Base-by-base conservation (phyloP, 1,140 invertebrate genomes). In the Lepidurus packardi region DNA sequence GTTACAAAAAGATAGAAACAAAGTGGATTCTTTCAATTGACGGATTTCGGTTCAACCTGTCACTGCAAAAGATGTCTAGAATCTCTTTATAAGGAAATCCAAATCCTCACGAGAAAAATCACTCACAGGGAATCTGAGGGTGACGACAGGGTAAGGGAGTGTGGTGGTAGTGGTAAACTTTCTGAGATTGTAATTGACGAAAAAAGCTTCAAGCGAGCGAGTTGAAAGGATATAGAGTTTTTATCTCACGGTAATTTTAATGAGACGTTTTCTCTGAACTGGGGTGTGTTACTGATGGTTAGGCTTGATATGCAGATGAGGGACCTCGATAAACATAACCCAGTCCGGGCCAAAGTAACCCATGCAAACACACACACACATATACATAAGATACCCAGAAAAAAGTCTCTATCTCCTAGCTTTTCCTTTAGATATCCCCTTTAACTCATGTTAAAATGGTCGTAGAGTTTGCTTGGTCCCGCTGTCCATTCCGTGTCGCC, bases 231-330 rank as follows among this genome's bases (percentile, higher is more conserved):
- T 65, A 65, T 6, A 65, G 53, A n/a, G 16, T 65, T 47, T 65
- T 21, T 65, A 65, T 65, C 53, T 65, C 21, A 65, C 53, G 53
- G 53, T 65, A 65, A 65, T 65, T 65, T 65, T 65, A 65, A 65
- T 65, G 53, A 65, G 53, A 65, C 53, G 53, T 65, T 65, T 65
- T 65, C 53, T 65, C 53, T 65, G 53, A 65, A 65, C 53, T 65
- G 53, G 53, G 53, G 53, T 65, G 53, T 65, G 53, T 65, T 65
- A 65, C 53, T 65, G 53, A 65, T 65, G 53, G 53, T n/a, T 65
- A 65, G 53, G 16, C n/a, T n/a, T 65, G 53, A 65, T 65, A 65
- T 65, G 53, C 53, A 65, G 53, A 65, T 65, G 53, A 65, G 53
- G 53, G 53, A 65, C 53, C 53, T 65, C 53, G 53, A 65, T 65